Evolutionary conservation across 1,140 invertebrate species (phyloP), one percentile per base, ranked within the genome.

Genomic region (Drosophila virilis): DNA sequence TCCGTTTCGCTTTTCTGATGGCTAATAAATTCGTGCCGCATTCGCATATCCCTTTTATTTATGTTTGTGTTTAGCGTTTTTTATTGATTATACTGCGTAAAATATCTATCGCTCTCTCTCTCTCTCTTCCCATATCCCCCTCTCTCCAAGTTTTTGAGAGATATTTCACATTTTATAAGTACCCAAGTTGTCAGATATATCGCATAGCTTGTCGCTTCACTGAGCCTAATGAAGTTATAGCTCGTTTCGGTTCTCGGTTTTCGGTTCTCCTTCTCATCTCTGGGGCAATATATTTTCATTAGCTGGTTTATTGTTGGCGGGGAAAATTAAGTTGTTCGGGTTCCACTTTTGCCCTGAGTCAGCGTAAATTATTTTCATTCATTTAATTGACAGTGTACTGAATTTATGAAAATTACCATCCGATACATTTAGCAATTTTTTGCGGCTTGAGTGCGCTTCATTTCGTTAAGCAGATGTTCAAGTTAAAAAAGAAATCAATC

Each of bases 231-330:
- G 78, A 88, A 86, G 78, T 86, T 86, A 88, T 88, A 58, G 70
- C 83, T 58, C 43, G 58, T 62, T 60, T 67, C 67, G 38, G 35
- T 22, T 72, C 51, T 58, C 43, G 40, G 22, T 59, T 43, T 22
- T 68, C 35, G 28, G 51, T 35, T 28, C 22, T 38, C 6, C 35
- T 33, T 1, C 13, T 6, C 54, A 5, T 57, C 40, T 52, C 48
- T 55, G n/a, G 12, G 48, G 72, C 64, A 77, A 88, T 88, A 86
- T 79, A 85, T 86, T 88, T 88, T 77, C 84, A 88, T 88, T 88
- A 88, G 43, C 57, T 38, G 8, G 46, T 37, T 6, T 42, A 42
- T 42, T 51, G 55, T 6, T 8, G 38, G 38, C 9, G 45, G 40
- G n/a, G 10, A 51, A 72, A 72, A 73, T 70, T 62, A 69, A 67